phyloP scores from a whole-genome alignment of 2,797 vertebrate genomes.

The Gymnoscopelus microlampas region DNA sequence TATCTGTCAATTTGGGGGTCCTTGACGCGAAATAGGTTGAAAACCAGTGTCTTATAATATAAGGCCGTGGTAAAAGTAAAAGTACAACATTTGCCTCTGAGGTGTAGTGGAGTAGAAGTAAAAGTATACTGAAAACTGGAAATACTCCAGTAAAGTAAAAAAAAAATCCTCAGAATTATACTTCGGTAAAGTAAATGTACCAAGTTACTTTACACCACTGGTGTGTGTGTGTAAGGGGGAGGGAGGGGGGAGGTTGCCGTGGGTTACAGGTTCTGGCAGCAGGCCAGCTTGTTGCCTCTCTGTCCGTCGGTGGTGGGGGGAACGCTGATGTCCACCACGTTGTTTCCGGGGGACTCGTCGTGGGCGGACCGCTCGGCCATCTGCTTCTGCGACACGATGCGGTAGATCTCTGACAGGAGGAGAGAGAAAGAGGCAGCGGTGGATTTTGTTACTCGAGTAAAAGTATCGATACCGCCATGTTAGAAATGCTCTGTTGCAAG shows the following conservation, averaged over 20 bases:
- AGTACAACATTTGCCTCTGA: no score
- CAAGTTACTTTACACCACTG: no score
- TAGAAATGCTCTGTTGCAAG: no score
- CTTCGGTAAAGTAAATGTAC: no score
- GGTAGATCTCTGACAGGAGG: slow-evolving; percentile 90
- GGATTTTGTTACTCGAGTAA: neutral
- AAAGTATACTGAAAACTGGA: no score
- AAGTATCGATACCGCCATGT: neutral
- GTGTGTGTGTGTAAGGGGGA: neutral
- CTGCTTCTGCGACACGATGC: slow-evolving; percentile 98
- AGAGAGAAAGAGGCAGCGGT: neutral
- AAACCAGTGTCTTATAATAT: no score
- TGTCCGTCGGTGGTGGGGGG: slow-evolving; percentile 95
- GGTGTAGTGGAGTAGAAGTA: no score
- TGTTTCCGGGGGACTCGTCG: slow-evolving; percentile 96
- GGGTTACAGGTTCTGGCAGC: slow-evolving; percentile 98
- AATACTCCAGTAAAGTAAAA: no score
- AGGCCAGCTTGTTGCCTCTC: slow-evolving; percentile 95
- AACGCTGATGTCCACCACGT: slow-evolving; percentile 97
- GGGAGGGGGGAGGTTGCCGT: slow-evolving; percentile 56
- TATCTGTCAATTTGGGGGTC: no score
- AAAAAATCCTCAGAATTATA: no score
- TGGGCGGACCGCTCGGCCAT: slow-evolving; percentile 94
- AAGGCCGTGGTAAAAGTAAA: no score
- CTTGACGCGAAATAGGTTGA: no score